These are phyloP conservation scores for Cheilosia variabilis DNA, from an alignment of 2,888 invertebrate genomes.

Conservation along the genomic window DNA sequence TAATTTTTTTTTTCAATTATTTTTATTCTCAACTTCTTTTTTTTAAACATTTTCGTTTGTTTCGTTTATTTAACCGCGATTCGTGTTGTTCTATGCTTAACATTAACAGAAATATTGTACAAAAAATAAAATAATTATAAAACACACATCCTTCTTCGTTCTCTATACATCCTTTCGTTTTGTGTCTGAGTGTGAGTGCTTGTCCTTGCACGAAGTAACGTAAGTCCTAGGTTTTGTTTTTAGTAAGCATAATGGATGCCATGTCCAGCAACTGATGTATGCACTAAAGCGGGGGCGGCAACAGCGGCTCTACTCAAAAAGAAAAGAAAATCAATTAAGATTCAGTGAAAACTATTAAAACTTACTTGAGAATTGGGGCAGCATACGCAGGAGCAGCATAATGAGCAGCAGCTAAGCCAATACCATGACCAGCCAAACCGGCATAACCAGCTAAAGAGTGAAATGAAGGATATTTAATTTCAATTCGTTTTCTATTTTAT, in stretches of 20 bases:
- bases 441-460: constrained; percentile 77
- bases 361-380: constrained; percentile 80
- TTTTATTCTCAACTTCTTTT: constrained; percentile 39
- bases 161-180: constrained; percentile 60
- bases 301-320: constrained; percentile 79
- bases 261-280: constrained; percentile 83
- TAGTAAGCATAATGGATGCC: constrained; percentile 83
- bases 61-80: constrained; percentile 73
- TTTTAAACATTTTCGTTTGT: constrained; percentile 55
- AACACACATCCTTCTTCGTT: constrained; percentile 65
- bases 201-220: constrained; percentile 56
- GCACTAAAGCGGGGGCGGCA: constrained; percentile 82
- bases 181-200: constrained; percentile 49
- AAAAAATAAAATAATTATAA: constrained; percentile 41
- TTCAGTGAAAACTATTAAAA: constrained; percentile 1
- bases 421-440: constrained; percentile 75
- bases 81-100: constrained; percentile 62
- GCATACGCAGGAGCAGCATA: constrained; percentile 78
- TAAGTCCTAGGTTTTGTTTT: constrained; percentile 70
- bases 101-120: constrained; percentile 59
- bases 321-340: not conserved
- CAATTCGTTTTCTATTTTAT: not conserved
- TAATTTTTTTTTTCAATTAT: constrained; percentile 9
- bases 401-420: constrained; percentile 79
- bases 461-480: not conserved